These are phyloP conservation scores for Rhagologus leucostigma DNA, from an alignment of 2,113 vertebrate species.

Conservation along the genomic window DNA sequence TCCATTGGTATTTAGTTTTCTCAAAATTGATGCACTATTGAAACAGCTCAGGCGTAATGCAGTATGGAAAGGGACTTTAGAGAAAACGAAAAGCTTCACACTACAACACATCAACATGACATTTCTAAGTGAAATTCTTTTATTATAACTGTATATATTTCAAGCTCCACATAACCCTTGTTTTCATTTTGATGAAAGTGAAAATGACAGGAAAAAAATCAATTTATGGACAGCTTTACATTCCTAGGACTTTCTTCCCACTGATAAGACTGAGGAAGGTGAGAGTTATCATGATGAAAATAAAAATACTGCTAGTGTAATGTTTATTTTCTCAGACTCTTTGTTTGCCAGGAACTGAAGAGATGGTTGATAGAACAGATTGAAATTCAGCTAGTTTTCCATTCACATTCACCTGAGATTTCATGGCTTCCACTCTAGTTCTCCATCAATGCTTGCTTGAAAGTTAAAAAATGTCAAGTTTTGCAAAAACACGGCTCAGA, in stretches of 20 bases:
- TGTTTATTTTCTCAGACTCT: background rate
- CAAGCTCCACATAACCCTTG: background rate
- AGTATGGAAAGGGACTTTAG: background rate
- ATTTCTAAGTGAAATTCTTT: background rate
- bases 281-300: background rate
- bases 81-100: background rate
- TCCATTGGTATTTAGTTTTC: background rate
- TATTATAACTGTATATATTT: background rate
- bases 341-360: background rate
- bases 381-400: background rate
- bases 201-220: background rate
- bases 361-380: background rate
- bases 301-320: background rate
- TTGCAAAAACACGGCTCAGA: background rate
- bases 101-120: background rate
- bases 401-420: conserved; percentile 9
- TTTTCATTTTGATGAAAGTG: background rate
- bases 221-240: background rate
- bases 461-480: conserved; percentile 21
- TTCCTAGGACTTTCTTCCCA: background rate
- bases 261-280: background rate
- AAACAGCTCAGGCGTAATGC: background rate
- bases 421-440: background rate
- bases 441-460: background rate
- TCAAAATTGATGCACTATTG: background rate